Evolutionary conservation across 2,797 vertebrate genomes (phyloP).

Genomic region (Hydrolagus colliei): DNA sequence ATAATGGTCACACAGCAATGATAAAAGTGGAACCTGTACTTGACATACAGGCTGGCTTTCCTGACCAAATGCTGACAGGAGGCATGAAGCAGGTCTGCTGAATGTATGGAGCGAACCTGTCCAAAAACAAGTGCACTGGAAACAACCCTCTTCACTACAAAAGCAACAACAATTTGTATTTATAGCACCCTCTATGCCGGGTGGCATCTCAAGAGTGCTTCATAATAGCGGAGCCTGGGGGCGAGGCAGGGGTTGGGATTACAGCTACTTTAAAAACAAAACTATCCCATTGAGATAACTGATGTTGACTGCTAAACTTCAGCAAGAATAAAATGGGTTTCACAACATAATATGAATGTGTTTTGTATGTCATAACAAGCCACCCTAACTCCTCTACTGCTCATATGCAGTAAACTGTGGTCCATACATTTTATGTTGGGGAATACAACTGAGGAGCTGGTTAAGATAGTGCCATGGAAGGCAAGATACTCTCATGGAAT

Average conservation of each 20-base stretch:
- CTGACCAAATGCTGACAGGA: background rate
- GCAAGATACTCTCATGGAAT: no score
- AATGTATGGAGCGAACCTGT: no score
- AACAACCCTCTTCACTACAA: background rate
- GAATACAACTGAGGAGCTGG: no score
- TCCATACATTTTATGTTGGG: no score
- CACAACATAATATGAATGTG: background rate
- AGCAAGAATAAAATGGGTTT: background rate
- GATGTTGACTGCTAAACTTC: background rate
- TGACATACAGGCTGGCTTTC: background rate
- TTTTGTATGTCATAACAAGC: background rate
- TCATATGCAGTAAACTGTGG: background rate
- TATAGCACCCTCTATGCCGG: no score
- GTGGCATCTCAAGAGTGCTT: no score
- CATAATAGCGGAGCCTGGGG: no score
- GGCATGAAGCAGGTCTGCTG: no score
- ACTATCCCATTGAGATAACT: background rate
- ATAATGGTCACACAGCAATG: background rate
- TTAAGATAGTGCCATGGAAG: no score
- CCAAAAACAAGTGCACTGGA: background rate
- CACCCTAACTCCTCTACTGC: background rate
- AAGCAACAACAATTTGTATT: no score
- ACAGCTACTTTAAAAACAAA: background rate
- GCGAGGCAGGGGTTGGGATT: no score
- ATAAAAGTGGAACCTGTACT: background rate